Evolutionary conservation across 2,113 vertebrate genomes (phyloP).

Genomic region (Scartelaos histophorus): DNA sequence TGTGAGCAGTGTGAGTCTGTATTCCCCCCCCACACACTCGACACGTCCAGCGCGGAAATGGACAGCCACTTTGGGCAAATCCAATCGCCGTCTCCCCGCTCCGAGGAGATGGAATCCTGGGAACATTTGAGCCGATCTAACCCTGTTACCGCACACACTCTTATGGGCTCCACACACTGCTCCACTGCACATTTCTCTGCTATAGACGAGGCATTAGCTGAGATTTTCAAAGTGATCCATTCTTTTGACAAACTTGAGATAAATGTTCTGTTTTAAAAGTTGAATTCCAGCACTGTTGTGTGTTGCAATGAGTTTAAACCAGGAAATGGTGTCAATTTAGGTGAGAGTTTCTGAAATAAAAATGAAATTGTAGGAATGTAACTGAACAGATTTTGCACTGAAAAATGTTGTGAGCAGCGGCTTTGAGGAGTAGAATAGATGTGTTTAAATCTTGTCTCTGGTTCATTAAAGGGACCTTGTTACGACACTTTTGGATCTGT

Average conservation of each 20-base stretch:
- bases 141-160: slow-evolving; percentile 73
- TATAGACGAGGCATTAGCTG: slow-evolving; percentile 70
- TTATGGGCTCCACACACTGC: slow-evolving; percentile 66
- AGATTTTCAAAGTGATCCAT: slow-evolving; percentile 65
- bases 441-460: background rate
- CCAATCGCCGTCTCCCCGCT: slow-evolving; percentile 73
- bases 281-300: slow-evolving; percentile 27
- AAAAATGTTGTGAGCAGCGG: background rate
- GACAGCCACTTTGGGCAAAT: slow-evolving; percentile 79
- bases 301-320: slow-evolving; percentile 22
- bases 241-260: slow-evolving; percentile 57
- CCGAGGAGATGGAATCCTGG: slow-evolving; percentile 77
- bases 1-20: slow-evolving; percentile 60
- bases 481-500: too few species aligned
- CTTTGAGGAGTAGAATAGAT: background rate
- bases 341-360: slow-evolving; percentile 6
- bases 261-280: slow-evolving; percentile 49
- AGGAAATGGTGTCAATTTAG: background rate
- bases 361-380: background rate
- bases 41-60: slow-evolving; percentile 77
- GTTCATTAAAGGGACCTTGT: background rate
- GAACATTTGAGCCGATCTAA: slow-evolving; percentile 80
- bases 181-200: slow-evolving; percentile 73
- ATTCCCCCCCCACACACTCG: slow-evolving; percentile 65
- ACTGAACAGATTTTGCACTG: background rate